Evolutionary conservation across 2,797 vertebrate species (phyloP), one percentile per base, ranked within the genome.

Genomic region (Merluccius polli): DNA sequence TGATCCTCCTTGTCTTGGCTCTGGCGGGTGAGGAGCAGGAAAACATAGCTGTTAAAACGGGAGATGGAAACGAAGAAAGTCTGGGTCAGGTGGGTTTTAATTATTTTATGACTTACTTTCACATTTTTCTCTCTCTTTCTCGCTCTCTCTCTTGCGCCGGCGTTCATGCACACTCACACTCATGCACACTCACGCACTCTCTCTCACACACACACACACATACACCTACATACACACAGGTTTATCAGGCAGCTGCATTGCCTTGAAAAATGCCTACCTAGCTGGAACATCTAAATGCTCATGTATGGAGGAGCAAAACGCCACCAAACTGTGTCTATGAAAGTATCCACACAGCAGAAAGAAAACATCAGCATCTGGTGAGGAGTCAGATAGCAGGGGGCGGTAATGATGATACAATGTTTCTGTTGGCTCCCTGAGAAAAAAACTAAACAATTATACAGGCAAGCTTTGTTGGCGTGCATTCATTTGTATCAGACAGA

Each of bases 1-100:
- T 85, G 88, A 87, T 84, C 86, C 85, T 79, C 73, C 84, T 78
- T 84, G 84, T 85, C 87, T 87, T 82, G 82, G 81, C 78, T 87
- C 77, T 38, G 73, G 77, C 73, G 75, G 81, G 79, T 77, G 84
- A 85, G 87, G 73, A 77, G 72, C 18, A 72, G 76, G 79, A 31
- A 88, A 80, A 85, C 79, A 73, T 76, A 82, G 75, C 65, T 73
- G 72, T 76, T 76, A 73, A 80, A 31, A 21, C 12, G 67, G 16
- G 52, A 2, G 48, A 52, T 4, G 81, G 74, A 84, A 75, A 67
- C n/a, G 75, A 2, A 29, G 74, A 79, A 72, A 68, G 75, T 74
- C 68, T 44, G 16, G 27, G 63, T n/a, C 0, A n/a, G 33, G 9
- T 74, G 35, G 71, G 75, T 76, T 82, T 83, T 81, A 70, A 73